Conservation (phyloP, 1,140 invertebrate genomes). For the Leptinotarsa lineolata region DNA sequence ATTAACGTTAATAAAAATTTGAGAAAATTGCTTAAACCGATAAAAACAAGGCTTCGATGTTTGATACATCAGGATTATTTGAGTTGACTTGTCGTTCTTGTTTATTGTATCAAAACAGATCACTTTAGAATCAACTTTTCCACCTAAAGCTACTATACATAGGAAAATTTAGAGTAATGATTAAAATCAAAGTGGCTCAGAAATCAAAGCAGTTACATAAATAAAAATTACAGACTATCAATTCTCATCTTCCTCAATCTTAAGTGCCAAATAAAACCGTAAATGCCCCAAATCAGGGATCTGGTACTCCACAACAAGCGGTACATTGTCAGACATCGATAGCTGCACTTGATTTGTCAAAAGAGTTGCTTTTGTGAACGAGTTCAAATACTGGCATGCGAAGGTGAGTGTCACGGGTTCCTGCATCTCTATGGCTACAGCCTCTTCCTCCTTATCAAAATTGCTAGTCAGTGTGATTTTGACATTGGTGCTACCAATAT, state of each 20-base stretch:
- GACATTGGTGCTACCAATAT: constrained; percentile 92
- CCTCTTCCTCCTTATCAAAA: constrained; percentile 93
- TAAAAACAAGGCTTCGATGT: too few species aligned
- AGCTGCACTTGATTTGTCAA: constrained; percentile 86
- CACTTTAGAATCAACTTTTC: neutral
- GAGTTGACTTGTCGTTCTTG: too few species aligned
- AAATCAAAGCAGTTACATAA: constrained; percentile 19
- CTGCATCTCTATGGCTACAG: constrained; percentile 96
- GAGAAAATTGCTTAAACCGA: too few species aligned
- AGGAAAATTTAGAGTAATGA: neutral
- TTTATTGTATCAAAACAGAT: neutral
- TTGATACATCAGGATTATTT: too few species aligned
- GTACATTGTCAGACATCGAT: constrained; percentile 95
- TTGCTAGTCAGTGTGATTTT: constrained; percentile 93
- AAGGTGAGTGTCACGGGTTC: constrained; percentile 96
- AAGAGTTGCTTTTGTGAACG: constrained; percentile 95
- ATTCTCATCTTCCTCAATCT: constrained; percentile 95
- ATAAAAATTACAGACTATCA: constrained; percentile 44
- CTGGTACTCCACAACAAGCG: constrained; percentile 96
- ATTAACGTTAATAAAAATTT: too few species aligned
- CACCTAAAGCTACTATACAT: constrained; percentile 3
- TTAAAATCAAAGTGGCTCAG: neutral
- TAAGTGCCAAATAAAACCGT: constrained; percentile 97
- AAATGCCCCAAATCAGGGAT: constrained; percentile 96
- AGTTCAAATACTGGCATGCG: constrained; percentile 92